phyloP scores from a whole-genome alignment of 2,888 invertebrate genomes.

The Minunthozetes semirufus region DNA sequence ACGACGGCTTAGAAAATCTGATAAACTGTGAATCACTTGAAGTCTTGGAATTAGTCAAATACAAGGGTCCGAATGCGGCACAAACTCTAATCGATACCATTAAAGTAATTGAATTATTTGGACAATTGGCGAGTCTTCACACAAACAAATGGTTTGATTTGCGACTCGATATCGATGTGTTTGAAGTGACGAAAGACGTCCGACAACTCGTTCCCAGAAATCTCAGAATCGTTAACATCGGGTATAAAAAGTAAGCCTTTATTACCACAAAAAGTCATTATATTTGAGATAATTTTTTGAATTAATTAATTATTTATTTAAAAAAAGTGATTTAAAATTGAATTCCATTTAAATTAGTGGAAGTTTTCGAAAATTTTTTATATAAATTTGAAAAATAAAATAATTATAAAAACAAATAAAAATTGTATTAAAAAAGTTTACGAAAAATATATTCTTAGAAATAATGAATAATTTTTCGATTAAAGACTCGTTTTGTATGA shows the following conservation, averaged over 20 bases:
- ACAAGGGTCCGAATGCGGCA: not conserved
- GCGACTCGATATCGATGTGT: not conserved
- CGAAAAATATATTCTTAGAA: too few species aligned
- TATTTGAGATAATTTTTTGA: too few species aligned
- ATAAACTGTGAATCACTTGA: not conserved
- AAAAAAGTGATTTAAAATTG: too few species aligned
- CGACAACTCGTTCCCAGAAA: not conserved
- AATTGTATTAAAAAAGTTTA: too few species aligned
- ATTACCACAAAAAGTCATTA: too few species aligned
- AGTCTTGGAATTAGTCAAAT: slow-evolving; percentile 6
- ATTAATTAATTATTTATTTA: too few species aligned
- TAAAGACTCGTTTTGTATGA: too few species aligned
- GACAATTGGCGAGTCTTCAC: not conserved
- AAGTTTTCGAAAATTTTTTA: too few species aligned
- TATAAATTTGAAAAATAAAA: too few species aligned
- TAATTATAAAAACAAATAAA: too few species aligned
- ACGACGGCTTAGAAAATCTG: not conserved
- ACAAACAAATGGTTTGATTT: slow-evolving; percentile 7
- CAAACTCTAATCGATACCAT: not conserved
- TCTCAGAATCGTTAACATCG: not conserved
- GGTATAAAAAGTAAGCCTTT: not conserved
- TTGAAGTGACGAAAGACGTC: slow-evolving; percentile 7
- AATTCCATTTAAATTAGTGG: too few species aligned
- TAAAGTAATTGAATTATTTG: not conserved
- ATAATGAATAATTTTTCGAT: too few species aligned